A percentile compares a stretch with the other conserved stretches of the same genome.
These are phyloP conservation scores for Australoheros scitulus DNA, from an alignment of 2,113 vertebrate species.

Conservation along the genomic window DNA sequence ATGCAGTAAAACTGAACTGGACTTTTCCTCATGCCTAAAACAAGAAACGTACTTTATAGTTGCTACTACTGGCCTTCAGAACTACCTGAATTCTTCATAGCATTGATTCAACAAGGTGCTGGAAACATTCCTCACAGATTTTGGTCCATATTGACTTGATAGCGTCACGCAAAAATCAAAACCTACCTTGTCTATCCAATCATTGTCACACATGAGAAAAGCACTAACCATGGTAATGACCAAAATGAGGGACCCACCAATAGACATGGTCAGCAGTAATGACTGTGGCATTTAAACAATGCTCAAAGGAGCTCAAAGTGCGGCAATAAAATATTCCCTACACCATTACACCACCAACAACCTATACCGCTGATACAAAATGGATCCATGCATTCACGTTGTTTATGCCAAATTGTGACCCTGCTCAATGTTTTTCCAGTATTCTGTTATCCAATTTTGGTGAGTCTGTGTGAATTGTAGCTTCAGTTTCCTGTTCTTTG, in stretches of 20 bases:
- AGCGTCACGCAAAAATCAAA: neutral
- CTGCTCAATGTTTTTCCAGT: neutral
- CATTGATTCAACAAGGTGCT: neutral
- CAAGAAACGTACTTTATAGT: neutral
- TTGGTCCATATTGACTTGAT: neutral
- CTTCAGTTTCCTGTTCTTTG: neutral
- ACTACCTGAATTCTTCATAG: neutral
- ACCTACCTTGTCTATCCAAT: too few species aligned
- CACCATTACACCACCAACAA: neutral
- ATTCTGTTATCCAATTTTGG: neutral
- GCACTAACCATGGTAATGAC: too few species aligned
- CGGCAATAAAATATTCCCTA: neutral
- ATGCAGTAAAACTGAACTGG: neutral
- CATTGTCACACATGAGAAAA: too few species aligned
- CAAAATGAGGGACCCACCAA: too few species aligned
- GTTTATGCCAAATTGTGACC: too few species aligned
- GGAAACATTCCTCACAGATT: neutral
- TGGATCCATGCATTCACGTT: neutral
- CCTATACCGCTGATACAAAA: neutral
- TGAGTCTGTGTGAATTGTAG: neutral
- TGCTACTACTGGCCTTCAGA: neutral
- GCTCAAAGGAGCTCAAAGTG: neutral
- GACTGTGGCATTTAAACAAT: neutral
- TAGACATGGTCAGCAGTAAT: neutral
- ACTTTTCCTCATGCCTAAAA: neutral